These are phyloP conservation scores for Sminthurinus aureus DNA, from an alignment of 2,888 invertebrate species.

Conservation along the genomic window DNA sequence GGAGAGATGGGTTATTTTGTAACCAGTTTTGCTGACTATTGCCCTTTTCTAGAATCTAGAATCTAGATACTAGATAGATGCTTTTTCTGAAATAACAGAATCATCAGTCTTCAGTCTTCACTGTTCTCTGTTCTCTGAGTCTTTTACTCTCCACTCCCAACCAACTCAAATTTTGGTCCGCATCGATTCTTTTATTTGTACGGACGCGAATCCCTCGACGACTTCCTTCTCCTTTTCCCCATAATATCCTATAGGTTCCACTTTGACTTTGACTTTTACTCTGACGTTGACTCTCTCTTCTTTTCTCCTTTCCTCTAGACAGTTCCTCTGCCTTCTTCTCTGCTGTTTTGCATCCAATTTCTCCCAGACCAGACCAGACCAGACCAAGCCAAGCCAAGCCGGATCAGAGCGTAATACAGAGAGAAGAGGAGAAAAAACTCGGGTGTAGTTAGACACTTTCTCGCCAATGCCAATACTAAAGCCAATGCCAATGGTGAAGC, in stretches of 20 bases:
- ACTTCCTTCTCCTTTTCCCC: slow-evolving; percentile 34
- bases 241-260: slow-evolving; percentile 36
- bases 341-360: background rate
- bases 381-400: background rate
- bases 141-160: background rate
- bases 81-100: slow-evolving; percentile 49
- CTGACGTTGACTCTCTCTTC: slow-evolving; percentile 30
- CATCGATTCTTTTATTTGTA: slow-evolving; percentile 47
- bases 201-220: slow-evolving; percentile 38
- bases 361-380: background rate
- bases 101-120: slow-evolving; percentile 57
- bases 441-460: background rate
- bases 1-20: slow-evolving; percentile 47
- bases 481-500: too few relatives aligned
- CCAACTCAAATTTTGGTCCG: slow-evolving; percentile 45
- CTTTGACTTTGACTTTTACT: slow-evolving; percentile 27
- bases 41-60: slow-evolving; percentile 54
- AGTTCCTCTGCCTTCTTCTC: background rate
- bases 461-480: background rate
- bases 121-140: too few relatives aligned
- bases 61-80: too few relatives aligned
- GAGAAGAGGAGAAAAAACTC: background rate
- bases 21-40: slow-evolving; percentile 60
- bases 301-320: slow-evolving; percentile 10
- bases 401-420: background rate